These are phyloP conservation scores for Eonycteris spelaea DNA, from an alignment of 2,113 vertebrate genomes.

Conservation along the genomic window DNA sequence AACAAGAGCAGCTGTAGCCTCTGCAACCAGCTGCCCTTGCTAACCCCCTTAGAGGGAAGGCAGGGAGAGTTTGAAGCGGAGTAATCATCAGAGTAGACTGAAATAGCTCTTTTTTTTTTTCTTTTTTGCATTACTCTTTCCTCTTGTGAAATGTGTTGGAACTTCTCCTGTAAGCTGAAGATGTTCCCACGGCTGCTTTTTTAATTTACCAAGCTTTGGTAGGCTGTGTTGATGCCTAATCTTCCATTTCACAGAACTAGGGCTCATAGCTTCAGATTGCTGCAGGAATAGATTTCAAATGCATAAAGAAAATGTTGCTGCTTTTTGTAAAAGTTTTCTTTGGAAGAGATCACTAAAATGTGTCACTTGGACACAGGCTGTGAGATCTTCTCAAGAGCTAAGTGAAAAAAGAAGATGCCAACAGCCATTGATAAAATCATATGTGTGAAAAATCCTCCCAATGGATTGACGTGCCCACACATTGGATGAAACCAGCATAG, in stretches of 20 bases:
- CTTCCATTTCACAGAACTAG: not conserved
- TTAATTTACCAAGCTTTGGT: not conserved
- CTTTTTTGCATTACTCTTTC: not conserved
- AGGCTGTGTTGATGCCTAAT: not conserved
- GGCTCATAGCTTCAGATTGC: not conserved
- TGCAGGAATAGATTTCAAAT: not conserved
- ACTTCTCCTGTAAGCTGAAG: not conserved
- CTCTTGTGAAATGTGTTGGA: not conserved
- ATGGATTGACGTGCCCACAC: not conserved
- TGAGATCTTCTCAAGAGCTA: not conserved
- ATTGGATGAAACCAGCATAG: not conserved
- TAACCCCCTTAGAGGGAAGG: not conserved
- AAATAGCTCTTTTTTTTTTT: not conserved
- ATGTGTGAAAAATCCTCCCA: not conserved
- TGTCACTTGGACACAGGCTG: not conserved
- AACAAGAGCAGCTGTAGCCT: conserved; percentile 53
- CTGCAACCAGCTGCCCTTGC: conserved; percentile 47
- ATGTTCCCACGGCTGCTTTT: not conserved
- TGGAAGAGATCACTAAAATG: not conserved
- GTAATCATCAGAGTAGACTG: not conserved
- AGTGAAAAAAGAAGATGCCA: not conserved
- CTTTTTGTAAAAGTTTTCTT: conserved; percentile 11
- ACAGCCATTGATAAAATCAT: not conserved
- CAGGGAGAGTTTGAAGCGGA: not conserved
- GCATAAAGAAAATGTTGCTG: not conserved